Percentiles rank a stretch among this genome's conserved stretches.
Evolutionary conservation across 2,113 vertebrate genomes (phyloP).

Genomic region (Thunnus thynnus): DNA sequence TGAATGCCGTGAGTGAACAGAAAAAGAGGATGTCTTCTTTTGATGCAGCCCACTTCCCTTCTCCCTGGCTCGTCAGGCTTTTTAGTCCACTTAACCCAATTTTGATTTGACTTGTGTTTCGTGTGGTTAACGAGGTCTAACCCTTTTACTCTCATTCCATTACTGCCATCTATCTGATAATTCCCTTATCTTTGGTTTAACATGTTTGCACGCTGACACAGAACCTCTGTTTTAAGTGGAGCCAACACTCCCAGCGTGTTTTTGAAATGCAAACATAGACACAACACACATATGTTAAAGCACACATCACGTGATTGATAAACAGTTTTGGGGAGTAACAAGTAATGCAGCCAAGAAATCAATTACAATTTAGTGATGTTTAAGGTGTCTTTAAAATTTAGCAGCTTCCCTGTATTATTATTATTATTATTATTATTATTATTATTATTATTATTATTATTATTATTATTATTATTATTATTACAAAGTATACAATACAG

Average conservation of each 20-base stretch:
- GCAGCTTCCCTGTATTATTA: neutral
- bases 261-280: constrained; percentile 22
- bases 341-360: neutral
- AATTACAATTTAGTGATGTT: neutral
- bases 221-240: constrained; percentile 39
- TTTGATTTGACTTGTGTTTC: constrained; percentile 41
- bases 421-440: no score
- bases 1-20: constrained; percentile 26
- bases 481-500: no score
- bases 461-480: no score
- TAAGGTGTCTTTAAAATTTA: neutral
- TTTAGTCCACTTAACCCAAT: constrained; percentile 41
- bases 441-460: no score
- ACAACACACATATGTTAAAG: neutral
- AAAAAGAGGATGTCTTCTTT: constrained; percentile 30
- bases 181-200: constrained; percentile 48
- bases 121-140: constrained; percentile 35
- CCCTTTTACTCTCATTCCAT: constrained; percentile 42
- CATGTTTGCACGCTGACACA: constrained; percentile 22
- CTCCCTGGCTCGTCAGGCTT: constrained; percentile 42
- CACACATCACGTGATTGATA: neutral
- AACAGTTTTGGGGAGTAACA: neutral
- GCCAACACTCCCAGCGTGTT: constrained; percentile 3
- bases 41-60: constrained; percentile 21
- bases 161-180: constrained; percentile 45